Evolutionary conservation across 2,888 invertebrate species (phyloP).

Genomic region (Arctia plantaginis): DNA sequence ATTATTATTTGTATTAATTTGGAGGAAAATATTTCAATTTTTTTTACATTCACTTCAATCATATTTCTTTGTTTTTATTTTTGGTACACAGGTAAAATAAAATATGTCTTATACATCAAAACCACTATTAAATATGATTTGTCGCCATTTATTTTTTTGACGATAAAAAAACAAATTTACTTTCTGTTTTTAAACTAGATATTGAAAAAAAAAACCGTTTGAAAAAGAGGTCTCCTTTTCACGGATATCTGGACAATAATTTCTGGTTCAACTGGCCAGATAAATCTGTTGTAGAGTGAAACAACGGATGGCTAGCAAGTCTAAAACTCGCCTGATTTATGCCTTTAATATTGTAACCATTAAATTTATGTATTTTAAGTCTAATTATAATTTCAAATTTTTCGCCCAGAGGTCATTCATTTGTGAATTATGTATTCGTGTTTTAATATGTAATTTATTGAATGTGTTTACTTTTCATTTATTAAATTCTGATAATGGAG

Average conservation of each 20-base stretch:
- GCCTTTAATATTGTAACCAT: constrained; percentile 42
- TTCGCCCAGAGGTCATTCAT: neutral
- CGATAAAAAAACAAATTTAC: neutral
- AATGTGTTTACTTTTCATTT: neutral
- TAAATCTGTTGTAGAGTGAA: constrained; percentile 61
- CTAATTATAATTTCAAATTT: constrained; percentile 13
- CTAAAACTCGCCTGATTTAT: constrained; percentile 43
- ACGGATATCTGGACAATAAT: constrained; percentile 66
- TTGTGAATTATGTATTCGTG: neutral
- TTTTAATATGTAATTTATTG: neutral
- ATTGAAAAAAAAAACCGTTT: constrained; percentile 33
- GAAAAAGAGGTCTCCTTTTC: constrained; percentile 59
- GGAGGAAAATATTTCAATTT: too few relatives aligned
- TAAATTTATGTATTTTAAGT: constrained; percentile 34
- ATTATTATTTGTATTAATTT: too few relatives aligned
- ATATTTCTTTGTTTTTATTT: too few relatives aligned
- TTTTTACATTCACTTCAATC: too few relatives aligned
- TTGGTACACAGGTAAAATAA: too few relatives aligned
- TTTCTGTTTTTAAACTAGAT: constrained; percentile 21
- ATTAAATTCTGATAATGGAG: neutral
- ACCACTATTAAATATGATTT: too few relatives aligned
- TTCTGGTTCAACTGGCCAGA: constrained; percentile 67
- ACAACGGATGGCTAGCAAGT: constrained; percentile 47
- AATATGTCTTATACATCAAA: too few relatives aligned
- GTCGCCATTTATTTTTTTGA: neutral